These are phyloP conservation scores for Epinephelus fuscoguttatus DNA, from an alignment of 2,113 vertebrate genomes.

Conservation along the genomic window DNA sequence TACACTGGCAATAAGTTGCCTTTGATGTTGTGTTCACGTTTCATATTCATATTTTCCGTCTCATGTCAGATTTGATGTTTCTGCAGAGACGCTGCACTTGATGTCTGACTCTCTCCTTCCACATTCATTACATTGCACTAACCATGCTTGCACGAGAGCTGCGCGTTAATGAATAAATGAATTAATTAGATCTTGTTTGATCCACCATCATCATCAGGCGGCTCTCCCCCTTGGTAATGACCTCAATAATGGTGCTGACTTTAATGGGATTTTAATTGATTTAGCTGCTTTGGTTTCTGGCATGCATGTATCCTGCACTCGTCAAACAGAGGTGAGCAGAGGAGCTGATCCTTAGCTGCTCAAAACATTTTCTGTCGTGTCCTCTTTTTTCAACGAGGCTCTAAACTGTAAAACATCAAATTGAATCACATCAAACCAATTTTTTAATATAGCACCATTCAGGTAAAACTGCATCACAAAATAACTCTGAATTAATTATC, in stretches of 20 bases:
- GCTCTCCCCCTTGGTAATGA: slow-evolving; percentile 75
- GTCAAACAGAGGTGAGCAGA: slow-evolving; percentile 47
- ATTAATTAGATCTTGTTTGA: slow-evolving; percentile 82
- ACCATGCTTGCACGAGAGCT: slow-evolving; percentile 50
- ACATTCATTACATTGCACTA: slow-evolving; percentile 60
- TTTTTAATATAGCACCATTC: slow-evolving; percentile 4
- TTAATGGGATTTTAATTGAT: slow-evolving; percentile 84
- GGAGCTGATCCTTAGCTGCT: slow-evolving; percentile 36
- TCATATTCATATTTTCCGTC: slow-evolving; percentile 70
- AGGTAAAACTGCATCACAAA: background rate
- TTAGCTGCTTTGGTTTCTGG: slow-evolving; percentile 66
- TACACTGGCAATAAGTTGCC: slow-evolving; percentile 48
- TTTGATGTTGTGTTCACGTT: slow-evolving; percentile 66
- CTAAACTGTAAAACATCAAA: slow-evolving; percentile 18
- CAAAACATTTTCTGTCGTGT: slow-evolving; percentile 23
- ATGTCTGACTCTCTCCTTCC: slow-evolving; percentile 34
- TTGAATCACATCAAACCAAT: slow-evolving; percentile 7
- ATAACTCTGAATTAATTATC: slow-evolving; percentile 22
- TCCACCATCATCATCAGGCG: slow-evolving; percentile 76
- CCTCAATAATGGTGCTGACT: slow-evolving; percentile 79
- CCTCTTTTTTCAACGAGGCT: slow-evolving; percentile 5
- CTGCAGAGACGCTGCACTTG: slow-evolving; percentile 46
- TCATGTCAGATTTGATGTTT: slow-evolving; percentile 68
- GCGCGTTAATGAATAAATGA: slow-evolving; percentile 77
- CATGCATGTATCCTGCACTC: slow-evolving; percentile 22